A percentile compares a stretch with the other conserved stretches of the same genome.
These are phyloP conservation scores for Cynocephalus volans DNA, from an alignment of 2,113 vertebrate genomes.

Conservation along the genomic window DNA sequence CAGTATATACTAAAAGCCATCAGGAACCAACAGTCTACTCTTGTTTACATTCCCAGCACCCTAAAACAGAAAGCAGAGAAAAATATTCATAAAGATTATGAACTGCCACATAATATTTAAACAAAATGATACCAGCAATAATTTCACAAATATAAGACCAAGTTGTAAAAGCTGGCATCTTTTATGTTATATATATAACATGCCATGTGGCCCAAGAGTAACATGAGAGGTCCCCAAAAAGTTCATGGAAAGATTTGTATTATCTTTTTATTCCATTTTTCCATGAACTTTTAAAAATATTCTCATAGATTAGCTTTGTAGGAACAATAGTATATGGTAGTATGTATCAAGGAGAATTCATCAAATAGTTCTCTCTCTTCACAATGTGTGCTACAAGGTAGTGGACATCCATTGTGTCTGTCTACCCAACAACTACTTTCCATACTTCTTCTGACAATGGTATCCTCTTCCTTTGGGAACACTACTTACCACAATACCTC, in stretches of 20 bases:
- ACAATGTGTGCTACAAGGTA: not conserved
- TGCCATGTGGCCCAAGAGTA: not conserved
- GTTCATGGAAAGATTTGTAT: no score
- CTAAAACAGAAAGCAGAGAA: constrained; percentile 81
- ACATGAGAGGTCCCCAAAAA: no score
- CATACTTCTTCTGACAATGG: not conserved
- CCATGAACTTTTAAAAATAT: no score
- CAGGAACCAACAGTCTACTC: constrained; percentile 68
- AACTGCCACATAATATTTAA: not conserved
- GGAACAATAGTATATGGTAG: not conserved
- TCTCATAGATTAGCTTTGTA: not conserved
- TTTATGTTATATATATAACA: not conserved
- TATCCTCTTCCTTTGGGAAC: constrained; percentile 31
- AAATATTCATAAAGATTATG: constrained; percentile 61
- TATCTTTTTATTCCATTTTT: no score
- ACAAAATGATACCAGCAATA: not conserved
- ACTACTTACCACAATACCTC: not conserved
- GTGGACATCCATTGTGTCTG: not conserved
- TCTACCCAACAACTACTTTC: not conserved
- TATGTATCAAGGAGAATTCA: not conserved
- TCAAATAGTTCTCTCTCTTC: not conserved
- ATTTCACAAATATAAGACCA: not conserved
- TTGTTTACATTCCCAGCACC: constrained; percentile 66
- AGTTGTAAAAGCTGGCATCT: not conserved
- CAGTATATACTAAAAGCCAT: constrained; percentile 65